Evolutionary conservation across 2,797 vertebrate species (phyloP), one percentile per base, ranked within the genome.

Genomic region (Galago senegalensis): DNA sequence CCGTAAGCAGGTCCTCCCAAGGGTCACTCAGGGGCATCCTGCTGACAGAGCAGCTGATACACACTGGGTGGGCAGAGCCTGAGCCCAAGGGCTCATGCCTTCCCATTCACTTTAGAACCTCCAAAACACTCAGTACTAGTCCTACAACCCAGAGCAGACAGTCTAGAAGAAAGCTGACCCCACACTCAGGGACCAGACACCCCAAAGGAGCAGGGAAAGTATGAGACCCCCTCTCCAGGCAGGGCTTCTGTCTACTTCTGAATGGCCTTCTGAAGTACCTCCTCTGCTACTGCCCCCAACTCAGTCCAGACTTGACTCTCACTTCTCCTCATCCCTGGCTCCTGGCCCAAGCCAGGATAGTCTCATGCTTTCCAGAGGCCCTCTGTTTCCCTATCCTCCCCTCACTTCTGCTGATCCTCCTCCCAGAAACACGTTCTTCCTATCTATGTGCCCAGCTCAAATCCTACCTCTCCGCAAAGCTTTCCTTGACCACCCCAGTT

Each of bases 31-130:
- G 23, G 18, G 31, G 23, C 9, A 53, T 10, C 53, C 49, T 17
- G 0, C 4, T 18, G 23, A 27, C 58, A 81, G 16, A 77, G 79
- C 10, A 11, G 20, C 20, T 5, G 11, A 46, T 21, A 40, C 7
- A 34, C 3, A 65, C 34, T 2, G 1, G 10, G 20, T 5, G 23
- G n/a, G 18, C 61, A 73, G 73, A n/a, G 29, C n/a, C 53, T 7
- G 5, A 76, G 34, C 16, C 20, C 60, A 43, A 18, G 25, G 65
- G 40, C 14, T 67, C 40, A 13, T 1, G 16, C 61, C 27, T 46
- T 21, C 4, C 46, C 1, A 1, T 73, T 46, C 29, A 14, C 4
- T 21, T 18, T 31, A 13, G 5, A 0, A 2, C n/a, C 65, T 37
- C 76, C 43, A 49, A 72, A 72, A 4, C 6, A 13, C 34, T 31